Conservation (phyloP, 2,113 vertebrate species). For the Noctilio leporinus region DNA sequence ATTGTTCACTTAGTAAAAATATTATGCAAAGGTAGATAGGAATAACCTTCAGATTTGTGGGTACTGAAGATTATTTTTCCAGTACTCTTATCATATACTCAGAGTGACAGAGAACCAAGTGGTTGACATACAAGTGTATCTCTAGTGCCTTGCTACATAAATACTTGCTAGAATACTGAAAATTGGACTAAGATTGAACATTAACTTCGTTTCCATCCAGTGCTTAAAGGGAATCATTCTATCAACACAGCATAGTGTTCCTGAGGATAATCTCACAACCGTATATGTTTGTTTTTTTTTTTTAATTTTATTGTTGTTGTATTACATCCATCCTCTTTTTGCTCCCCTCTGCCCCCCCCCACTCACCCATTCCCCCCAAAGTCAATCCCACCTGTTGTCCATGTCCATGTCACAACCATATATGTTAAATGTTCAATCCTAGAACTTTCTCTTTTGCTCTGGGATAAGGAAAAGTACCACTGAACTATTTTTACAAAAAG, state of each 20-base stretch:
- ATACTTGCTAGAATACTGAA: neutral
- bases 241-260: neutral
- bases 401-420: neutral
- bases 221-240: neutral
- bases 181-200: neutral
- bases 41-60: neutral
- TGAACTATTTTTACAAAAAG: neutral
- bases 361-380: too few relatives aligned
- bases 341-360: too few relatives aligned
- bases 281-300: too few relatives aligned
- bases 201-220: neutral
- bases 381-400: too few relatives aligned
- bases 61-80: neutral
- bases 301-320: too few relatives aligned
- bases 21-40: neutral
- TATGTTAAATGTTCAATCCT: neutral
- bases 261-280: neutral
- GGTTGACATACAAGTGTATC: neutral
- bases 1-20: neutral
- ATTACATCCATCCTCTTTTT: too few relatives aligned
- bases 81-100: neutral
- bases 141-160: neutral
- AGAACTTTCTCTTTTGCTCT: neutral
- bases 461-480: neutral
- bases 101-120: neutral